phyloP scores from a whole-genome alignment of 2,113 vertebrate genomes.

The Otolemur garnettii region DNA sequence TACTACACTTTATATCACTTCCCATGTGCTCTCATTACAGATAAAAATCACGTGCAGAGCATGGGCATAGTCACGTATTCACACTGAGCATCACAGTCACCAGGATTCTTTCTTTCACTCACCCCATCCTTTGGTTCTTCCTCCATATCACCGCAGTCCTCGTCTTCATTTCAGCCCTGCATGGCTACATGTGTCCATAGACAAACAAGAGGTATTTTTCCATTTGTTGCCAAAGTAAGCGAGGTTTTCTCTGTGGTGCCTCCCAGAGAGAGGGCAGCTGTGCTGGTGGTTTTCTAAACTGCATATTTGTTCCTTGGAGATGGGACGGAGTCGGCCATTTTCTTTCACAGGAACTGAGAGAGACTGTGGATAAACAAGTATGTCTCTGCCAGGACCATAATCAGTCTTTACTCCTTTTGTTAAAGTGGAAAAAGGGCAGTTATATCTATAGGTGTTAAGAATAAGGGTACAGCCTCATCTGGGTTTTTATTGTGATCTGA shows the following conservation, averaged over 20 bases:
- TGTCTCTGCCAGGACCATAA: background rate
- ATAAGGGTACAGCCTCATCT: background rate
- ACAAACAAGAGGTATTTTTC: slow-evolving; percentile 47
- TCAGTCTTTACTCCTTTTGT: background rate
- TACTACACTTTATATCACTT: rapidly evolving
- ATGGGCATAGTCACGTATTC: rapidly evolving
- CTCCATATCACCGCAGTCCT: background rate
- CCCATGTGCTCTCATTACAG: rapidly evolving
- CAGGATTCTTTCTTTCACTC: background rate
- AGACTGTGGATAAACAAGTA: slow-evolving; percentile 14
- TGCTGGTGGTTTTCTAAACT: slow-evolving; percentile 51
- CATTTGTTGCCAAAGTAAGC: slow-evolving; percentile 55
- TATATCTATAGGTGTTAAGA: background rate
- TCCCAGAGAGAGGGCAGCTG: slow-evolving; percentile 38
- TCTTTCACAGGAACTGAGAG: slow-evolving; percentile 27
- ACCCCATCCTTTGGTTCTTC: background rate
- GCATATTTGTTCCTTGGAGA: slow-evolving; percentile 57
- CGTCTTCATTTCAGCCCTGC: background rate
- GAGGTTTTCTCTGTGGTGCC: slow-evolving; percentile 63
- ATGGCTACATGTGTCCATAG: background rate
- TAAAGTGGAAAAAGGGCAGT: background rate
- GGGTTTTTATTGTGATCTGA: background rate
- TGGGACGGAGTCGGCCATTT: slow-evolving; percentile 71
- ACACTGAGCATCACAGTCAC: background rate
- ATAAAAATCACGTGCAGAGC: rapidly evolving